Evolutionary conservation across 2,797 vertebrate species (phyloP).

Genomic region (Falco novaeseelandiae): DNA sequence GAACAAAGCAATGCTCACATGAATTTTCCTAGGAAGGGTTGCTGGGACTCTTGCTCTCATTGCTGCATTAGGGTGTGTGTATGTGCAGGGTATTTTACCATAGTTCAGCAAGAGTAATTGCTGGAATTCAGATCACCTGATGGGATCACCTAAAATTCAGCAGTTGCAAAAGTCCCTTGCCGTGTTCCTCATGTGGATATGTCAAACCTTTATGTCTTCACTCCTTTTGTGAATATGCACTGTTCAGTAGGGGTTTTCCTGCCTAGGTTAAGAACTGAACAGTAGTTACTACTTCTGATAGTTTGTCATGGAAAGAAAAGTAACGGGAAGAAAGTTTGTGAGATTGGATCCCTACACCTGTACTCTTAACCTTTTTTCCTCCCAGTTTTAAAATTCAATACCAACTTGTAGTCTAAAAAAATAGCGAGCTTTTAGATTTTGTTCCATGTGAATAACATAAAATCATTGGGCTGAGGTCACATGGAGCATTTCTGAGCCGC

Average conservation of each 20-base stretch:
- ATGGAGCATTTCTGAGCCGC: neutral
- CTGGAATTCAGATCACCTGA: neutral
- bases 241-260: neutral
- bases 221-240: neutral
- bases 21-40: neutral
- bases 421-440: neutral
- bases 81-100: neutral
- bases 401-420: neutral
- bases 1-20: neutral
- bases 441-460: neutral
- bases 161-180: neutral
- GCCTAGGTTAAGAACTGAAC: neutral
- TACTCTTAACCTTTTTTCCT: neutral
- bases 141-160: neutral
- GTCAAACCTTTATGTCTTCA: neutral
- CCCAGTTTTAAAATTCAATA: neutral
- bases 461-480: neutral
- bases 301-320: neutral
- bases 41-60: neutral
- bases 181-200: neutral
- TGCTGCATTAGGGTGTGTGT: rapidly evolving
- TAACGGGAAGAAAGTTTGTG: neutral
- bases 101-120: neutral
- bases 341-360: neutral
- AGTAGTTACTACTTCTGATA: neutral